phyloP scores from a whole-genome alignment of 23 tunicate genomes.

The Halocynthia roretzi region DNA sequence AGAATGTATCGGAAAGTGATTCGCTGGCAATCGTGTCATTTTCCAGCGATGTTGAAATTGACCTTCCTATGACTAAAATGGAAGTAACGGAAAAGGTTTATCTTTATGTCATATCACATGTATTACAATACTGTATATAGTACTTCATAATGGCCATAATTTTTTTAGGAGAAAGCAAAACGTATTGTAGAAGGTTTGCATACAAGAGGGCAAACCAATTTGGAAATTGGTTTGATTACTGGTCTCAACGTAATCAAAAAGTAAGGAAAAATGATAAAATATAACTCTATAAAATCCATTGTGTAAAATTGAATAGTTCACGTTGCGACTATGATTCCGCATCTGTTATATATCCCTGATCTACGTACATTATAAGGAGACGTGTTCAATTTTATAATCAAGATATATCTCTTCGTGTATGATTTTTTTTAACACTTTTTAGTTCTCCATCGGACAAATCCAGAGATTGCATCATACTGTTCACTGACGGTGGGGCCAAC shows the following conservation, averaged over 20 bases:
- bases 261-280: background rate
- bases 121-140: background rate
- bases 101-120: background rate
- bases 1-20: conserved; percentile 4
- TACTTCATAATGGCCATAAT: too few species aligned
- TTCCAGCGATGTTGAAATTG: background rate
- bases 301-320: too few species aligned
- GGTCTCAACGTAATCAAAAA: conserved; percentile 23
- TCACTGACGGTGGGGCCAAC: conserved; percentile 28
- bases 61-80: conserved; percentile 12
- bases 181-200: conserved; percentile 21
- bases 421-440: too few species aligned
- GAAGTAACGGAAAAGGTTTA: background rate
- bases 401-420: too few species aligned
- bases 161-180: conserved; percentile 25
- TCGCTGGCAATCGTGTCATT: conserved; percentile 10
- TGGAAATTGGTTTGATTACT: conserved; percentile 48
- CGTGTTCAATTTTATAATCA: too few species aligned
- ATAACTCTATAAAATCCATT: too few species aligned
- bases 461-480: conserved; percentile 7
- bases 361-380: too few species aligned
- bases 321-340: too few species aligned
- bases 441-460: too few species aligned
- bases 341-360: too few species aligned
- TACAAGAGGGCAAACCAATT: conserved; percentile 41